These are phyloP conservation scores for Drosophila cardini DNA, from an alignment of 1,140 invertebrate species.

Conservation along the genomic window DNA sequence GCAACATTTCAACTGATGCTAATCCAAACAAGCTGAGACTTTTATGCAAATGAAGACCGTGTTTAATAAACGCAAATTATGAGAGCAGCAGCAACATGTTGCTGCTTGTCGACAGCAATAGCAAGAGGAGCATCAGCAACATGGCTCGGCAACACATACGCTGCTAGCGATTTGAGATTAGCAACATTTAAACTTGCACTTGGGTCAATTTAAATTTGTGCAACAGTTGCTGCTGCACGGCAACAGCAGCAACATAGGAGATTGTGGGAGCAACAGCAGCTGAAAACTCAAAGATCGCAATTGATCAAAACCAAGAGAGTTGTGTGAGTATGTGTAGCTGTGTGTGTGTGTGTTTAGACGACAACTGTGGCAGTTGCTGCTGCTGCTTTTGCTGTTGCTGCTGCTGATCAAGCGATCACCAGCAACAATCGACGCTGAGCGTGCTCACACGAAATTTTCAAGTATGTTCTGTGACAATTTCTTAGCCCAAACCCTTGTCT, in stretches of 20 bases:
- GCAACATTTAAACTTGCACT: constrained; percentile 81
- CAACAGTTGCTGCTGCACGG: constrained; percentile 63
- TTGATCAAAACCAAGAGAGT: constrained; percentile 59
- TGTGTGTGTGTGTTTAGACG: constrained; percentile 29
- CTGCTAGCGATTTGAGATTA: constrained; percentile 68
- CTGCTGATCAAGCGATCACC: constrained; percentile 61
- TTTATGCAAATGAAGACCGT: constrained; percentile 75
- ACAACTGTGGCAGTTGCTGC: constrained; percentile 44
- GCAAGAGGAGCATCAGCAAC: constrained; percentile 39
- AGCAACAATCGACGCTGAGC: constrained; percentile 75
- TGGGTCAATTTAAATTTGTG: constrained; percentile 83
- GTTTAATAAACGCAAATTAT: constrained; percentile 83
- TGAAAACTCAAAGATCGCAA: constrained; percentile 72
- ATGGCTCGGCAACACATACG: constrained; percentile 30
- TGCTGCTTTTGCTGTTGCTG: constrained; percentile 29
- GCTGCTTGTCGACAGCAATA: constrained; percentile 28
- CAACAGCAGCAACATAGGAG: constrained; percentile 58
- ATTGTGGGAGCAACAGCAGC: constrained; percentile 75
- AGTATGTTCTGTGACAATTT: constrained; percentile 77
- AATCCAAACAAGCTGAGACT: constrained; percentile 59
- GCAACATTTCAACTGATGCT: constrained; percentile 45
- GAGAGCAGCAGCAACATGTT: constrained; percentile 53
- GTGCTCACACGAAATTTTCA: constrained; percentile 84
- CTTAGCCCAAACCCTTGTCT: constrained; percentile 34
- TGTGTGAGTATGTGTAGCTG: constrained; percentile 19